Conservation (phyloP, 2,797 vertebrate genomes). For the Pelochelys cantorii region DNA sequence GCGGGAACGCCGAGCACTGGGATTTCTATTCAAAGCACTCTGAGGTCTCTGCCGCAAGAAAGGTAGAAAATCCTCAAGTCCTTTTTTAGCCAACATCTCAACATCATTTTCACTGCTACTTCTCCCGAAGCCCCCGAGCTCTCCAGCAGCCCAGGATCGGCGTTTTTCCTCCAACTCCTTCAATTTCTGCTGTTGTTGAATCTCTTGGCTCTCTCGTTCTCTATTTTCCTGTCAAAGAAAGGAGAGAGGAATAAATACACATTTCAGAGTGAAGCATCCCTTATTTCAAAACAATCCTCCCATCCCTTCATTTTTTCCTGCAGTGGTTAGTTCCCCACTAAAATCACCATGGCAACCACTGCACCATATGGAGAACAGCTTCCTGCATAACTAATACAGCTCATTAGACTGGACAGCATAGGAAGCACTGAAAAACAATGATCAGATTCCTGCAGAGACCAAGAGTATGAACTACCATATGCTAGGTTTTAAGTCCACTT, state of each 20-base stretch:
- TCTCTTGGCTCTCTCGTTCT: constrained; percentile 91
- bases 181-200: constrained; percentile 85
- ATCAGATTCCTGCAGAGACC: neutral
- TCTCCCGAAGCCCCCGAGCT: constrained; percentile 87
- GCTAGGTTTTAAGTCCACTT: neutral
- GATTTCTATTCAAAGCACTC: constrained; percentile 88
- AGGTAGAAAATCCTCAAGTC: constrained; percentile 84
- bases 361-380: neutral
- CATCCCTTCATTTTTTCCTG: neutral
- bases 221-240: constrained; percentile 87
- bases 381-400: neutral
- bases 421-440: neutral
- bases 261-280: constrained; percentile 19
- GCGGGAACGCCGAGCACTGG: constrained; percentile 90
- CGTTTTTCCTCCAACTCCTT: constrained; percentile 91
- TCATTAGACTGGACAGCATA: fast-evolving
- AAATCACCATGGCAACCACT: constrained; percentile 1
- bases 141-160: constrained; percentile 84
- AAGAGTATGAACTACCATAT: neutral
- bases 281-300: neutral
- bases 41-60: constrained; percentile 89
- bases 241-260: neutral
- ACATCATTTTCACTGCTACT: constrained; percentile 98
- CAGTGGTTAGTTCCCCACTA: fast-evolving
- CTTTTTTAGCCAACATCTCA: constrained; percentile 89